Percentiles rank a stretch among this genome's conserved stretches.
These are phyloP conservation scores for Andrena cerasifolii DNA, from an alignment of 1,140 invertebrate species.

Conservation along the genomic window DNA sequence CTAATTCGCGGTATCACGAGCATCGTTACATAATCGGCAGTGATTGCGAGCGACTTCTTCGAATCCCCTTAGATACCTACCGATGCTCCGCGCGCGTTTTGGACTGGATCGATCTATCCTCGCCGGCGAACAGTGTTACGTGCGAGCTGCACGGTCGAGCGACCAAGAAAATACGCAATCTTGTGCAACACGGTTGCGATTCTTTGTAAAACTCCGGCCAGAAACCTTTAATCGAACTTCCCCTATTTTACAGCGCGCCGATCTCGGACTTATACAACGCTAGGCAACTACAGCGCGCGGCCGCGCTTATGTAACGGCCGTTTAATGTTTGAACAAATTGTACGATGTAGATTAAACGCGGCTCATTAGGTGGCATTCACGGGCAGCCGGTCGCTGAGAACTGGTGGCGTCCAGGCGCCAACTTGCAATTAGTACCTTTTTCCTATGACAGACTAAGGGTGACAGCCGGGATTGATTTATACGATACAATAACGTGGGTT, in stretches of 20 bases:
- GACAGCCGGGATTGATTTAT: conserved; percentile 8
- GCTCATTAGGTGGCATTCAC: background rate
- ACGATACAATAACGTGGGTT: background rate
- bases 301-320: conserved; percentile 22
- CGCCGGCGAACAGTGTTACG: conserved; percentile 6
- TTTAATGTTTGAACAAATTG: conserved; percentile 42
- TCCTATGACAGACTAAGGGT: background rate
- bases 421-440: background rate
- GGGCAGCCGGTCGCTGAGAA: too few species aligned
- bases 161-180: conserved; percentile 16
- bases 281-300: background rate
- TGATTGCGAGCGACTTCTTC: background rate
- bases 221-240: conserved; percentile 14
- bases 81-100: background rate
- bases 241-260: background rate
- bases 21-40: conserved; percentile 15
- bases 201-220: conserved; percentile 10
- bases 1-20: background rate
- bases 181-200: conserved; percentile 36
- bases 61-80: background rate
- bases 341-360: conserved; percentile 20
- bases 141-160: conserved; percentile 15
- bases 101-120: background rate
- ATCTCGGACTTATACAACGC: conserved; percentile 28
- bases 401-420: background rate